Conservation (phyloP, 2,888 invertebrate species). For the Pardosa pseudoannulata region DNA sequence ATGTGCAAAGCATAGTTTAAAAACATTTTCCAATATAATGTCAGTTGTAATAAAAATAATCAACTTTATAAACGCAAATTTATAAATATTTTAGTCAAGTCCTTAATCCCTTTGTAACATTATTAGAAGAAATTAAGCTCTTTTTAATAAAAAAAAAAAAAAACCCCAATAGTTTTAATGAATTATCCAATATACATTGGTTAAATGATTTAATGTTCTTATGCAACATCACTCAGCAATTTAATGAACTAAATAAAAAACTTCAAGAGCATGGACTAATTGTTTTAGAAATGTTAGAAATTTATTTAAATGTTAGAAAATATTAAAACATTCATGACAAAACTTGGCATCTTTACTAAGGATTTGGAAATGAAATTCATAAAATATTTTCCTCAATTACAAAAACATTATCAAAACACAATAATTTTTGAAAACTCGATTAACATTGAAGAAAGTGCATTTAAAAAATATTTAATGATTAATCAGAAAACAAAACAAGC, state of each 20-base stretch:
- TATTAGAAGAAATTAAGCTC: not conserved
- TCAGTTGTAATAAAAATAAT: constrained; percentile 17
- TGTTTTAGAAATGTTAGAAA: too few species aligned
- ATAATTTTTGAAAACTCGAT: constrained; percentile 24
- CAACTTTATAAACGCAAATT: too few species aligned
- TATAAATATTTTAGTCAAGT: too few species aligned
- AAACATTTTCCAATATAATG: constrained; percentile 20
- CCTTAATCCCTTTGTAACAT: too few species aligned
- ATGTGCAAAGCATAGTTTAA: constrained; percentile 33
- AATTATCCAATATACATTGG: constrained; percentile 15
- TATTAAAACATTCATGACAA: constrained; percentile 2
- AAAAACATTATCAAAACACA: constrained; percentile 21
- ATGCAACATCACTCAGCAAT: not conserved
- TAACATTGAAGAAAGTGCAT: constrained; percentile 26
- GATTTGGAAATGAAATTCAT: constrained; percentile 24
- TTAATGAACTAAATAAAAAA: not conserved
- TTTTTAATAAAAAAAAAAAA: too few species aligned
- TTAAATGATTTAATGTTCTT: constrained; percentile 15
- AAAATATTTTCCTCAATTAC: constrained; percentile 39
- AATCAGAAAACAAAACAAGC: not conserved
- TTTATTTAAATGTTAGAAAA: too few species aligned
- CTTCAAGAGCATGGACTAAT: too few species aligned
- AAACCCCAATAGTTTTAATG: too few species aligned
- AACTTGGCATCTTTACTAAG: not conserved
- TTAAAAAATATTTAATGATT: not conserved